A percentile compares a stretch with the other conserved stretches of the same genome.
These are phyloP conservation scores for Frankliniella fusca DNA, from an alignment of 2,888 invertebrate genomes.

Conservation along the genomic window DNA sequence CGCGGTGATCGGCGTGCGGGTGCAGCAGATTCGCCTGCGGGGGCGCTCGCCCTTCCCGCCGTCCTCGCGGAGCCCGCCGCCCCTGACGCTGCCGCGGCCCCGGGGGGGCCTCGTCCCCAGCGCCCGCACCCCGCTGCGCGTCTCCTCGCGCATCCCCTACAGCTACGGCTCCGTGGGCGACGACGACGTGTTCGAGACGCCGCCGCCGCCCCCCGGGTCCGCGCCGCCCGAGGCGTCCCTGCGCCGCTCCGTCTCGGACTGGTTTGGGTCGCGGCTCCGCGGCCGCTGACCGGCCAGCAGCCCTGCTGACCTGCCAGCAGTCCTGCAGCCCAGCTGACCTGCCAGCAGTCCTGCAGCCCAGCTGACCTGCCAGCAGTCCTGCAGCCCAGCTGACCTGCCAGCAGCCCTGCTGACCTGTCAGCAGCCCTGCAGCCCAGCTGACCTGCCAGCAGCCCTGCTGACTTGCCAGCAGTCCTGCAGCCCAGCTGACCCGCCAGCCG, in stretches of 20 bases:
- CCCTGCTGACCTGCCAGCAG: too few species aligned
- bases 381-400: too few species aligned
- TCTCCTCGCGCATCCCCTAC: neutral
- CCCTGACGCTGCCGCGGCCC: neutral
- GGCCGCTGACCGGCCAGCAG: slow-evolving; percentile 1
- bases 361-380: too few species aligned
- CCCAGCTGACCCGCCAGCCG: too few species aligned
- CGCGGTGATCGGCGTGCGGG: slow-evolving; percentile 28
- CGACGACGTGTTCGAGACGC: slow-evolving; percentile 26
- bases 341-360: too few species aligned
- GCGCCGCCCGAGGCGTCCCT: slow-evolving; percentile 7
- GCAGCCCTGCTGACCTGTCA: too few species aligned
- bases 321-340: too few species aligned
- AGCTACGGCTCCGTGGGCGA: slow-evolving; percentile 13
- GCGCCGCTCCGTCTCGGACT: slow-evolving; percentile 11
- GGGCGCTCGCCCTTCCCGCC: neutral
- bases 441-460: too few species aligned
- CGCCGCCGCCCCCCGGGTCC: neutral
- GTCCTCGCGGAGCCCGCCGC: neutral
- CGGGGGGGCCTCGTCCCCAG: neutral
- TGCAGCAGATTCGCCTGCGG: neutral
- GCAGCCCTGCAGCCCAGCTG: too few species aligned
- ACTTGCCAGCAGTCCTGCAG: too few species aligned
- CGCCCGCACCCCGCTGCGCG: slow-evolving; percentile 31
- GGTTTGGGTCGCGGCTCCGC: neutral